phyloP scores from a whole-genome alignment of 2,888 invertebrate genomes.

The Orthosia incerta region DNA sequence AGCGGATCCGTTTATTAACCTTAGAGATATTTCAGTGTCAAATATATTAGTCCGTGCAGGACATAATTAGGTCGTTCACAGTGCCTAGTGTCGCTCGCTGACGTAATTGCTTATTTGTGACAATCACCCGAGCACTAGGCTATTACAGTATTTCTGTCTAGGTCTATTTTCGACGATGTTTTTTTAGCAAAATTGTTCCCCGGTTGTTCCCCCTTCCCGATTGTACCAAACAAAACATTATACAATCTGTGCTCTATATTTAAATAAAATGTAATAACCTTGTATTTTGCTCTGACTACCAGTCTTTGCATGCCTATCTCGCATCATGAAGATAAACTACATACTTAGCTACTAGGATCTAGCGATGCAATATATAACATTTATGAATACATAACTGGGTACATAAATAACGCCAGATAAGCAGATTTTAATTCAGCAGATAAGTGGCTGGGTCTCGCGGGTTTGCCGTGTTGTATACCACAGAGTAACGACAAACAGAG shows the following conservation, averaged over 20 bases:
- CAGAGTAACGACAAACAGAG: slow-evolving; percentile 27
- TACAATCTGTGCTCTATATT: not conserved
- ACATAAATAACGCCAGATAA: slow-evolving; percentile 68
- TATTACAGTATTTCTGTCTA: not conserved
- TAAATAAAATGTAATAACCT: not conserved
- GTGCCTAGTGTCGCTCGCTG: slow-evolving; percentile 33
- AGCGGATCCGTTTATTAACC: slow-evolving; percentile 13
- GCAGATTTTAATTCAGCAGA: slow-evolving; percentile 69
- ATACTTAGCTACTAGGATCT: slow-evolving; percentile 44
- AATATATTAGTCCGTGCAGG: slow-evolving; percentile 16
- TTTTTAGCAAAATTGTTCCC: not conserved
- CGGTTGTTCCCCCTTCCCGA: not conserved
- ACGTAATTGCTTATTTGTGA: slow-evolving; percentile 48
- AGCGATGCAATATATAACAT: slow-evolving; percentile 53
- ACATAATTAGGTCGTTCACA: slow-evolving; percentile 36
- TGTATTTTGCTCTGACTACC: slow-evolving; percentile 14
- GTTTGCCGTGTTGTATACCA: slow-evolving; percentile 31
- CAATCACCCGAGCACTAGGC: slow-evolving; percentile 3
- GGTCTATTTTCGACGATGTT: slow-evolving; percentile 10
- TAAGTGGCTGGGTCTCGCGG: slow-evolving; percentile 60
- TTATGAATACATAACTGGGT: slow-evolving; percentile 64
- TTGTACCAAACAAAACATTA: not conserved
- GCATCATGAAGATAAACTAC: slow-evolving; percentile 45
- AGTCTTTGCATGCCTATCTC: slow-evolving; percentile 30
- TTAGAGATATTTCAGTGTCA: slow-evolving; percentile 37